Percentiles rank a stretch among this genome's conserved stretches.
phyloP scores from a whole-genome alignment of 1,140 invertebrate species.

The Apocrypta bakeri region DNA sequence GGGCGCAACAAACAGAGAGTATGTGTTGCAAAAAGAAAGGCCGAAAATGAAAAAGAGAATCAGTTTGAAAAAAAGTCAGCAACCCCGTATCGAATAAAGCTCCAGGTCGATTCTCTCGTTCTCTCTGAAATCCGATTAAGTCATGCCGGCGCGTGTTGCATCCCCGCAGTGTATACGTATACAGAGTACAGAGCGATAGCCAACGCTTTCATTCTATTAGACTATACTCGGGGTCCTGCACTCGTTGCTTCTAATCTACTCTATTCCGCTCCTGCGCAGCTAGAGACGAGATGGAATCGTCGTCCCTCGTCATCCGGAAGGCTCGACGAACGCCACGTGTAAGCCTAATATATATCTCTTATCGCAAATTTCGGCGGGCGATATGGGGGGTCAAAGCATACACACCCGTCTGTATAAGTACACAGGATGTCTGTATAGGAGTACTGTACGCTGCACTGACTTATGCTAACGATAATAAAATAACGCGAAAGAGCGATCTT shows the following conservation, averaged over 20 bases:
- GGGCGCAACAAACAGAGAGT: neutral
- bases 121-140: conserved; percentile 38
- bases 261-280: neutral
- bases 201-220: conserved; percentile 40
- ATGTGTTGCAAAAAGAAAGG: neutral
- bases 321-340: conserved; percentile 29
- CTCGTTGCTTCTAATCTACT: conserved; percentile 32
- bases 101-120: neutral
- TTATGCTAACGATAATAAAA: conserved; percentile 50
- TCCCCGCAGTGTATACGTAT: conserved; percentile 5
- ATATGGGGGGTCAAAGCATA: neutral
- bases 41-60: neutral
- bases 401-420: neutral
- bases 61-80: neutral
- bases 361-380: conserved; percentile 19
- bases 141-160: conserved; percentile 19
- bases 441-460: conserved; percentile 11
- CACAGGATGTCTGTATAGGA: neutral
- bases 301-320: neutral
- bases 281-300: conserved; percentile 2
- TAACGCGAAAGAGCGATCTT: neutral
- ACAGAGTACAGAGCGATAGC: neutral
- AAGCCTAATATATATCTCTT: conserved; percentile 24
- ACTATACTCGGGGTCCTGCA: neutral
- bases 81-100: conserved; percentile 2